phyloP scores from a whole-genome alignment of 2,888 invertebrate genomes.

The Gymnosoma rotundatum region DNA sequence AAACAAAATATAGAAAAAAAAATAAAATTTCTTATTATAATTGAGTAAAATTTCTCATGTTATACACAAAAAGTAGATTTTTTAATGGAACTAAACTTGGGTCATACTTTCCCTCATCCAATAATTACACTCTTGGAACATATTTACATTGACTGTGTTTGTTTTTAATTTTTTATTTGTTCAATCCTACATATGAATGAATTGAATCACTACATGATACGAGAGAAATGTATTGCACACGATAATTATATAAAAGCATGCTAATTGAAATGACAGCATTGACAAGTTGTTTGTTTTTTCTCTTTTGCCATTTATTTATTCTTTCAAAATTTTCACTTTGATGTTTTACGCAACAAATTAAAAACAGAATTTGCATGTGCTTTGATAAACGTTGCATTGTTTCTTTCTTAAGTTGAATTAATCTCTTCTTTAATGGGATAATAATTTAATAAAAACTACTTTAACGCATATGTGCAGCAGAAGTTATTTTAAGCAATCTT shows the following conservation, averaged over 20 bases:
- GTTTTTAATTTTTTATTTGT: background rate
- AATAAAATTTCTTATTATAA: too few relatives aligned
- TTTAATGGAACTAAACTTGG: too few relatives aligned
- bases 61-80: too few relatives aligned
- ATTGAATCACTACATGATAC: slow-evolving; percentile 61
- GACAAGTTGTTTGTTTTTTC: slow-evolving; percentile 56
- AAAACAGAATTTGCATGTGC: slow-evolving; percentile 23
- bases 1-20: too few relatives aligned
- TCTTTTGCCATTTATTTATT: slow-evolving; percentile 50
- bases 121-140: slow-evolving; percentile 36
- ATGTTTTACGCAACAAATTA: slow-evolving; percentile 50
- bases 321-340: slow-evolving; percentile 41
- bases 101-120: background rate
- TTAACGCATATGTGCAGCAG: background rate
- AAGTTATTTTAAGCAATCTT: too few relatives aligned
- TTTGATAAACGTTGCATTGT: slow-evolving; percentile 23
- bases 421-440: slow-evolving; percentile 21
- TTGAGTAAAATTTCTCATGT: too few relatives aligned
- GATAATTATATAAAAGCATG: slow-evolving; percentile 66
- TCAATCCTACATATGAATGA: slow-evolving; percentile 48
- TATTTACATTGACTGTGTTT: slow-evolving; percentile 32
- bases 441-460: slow-evolving; percentile 2
- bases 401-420: slow-evolving; percentile 11
- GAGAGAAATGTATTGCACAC: slow-evolving; percentile 48
- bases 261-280: slow-evolving; percentile 70